phyloP scores from a whole-genome alignment of 1,140 invertebrate species.

The Drosophila sturtevanti region DNA sequence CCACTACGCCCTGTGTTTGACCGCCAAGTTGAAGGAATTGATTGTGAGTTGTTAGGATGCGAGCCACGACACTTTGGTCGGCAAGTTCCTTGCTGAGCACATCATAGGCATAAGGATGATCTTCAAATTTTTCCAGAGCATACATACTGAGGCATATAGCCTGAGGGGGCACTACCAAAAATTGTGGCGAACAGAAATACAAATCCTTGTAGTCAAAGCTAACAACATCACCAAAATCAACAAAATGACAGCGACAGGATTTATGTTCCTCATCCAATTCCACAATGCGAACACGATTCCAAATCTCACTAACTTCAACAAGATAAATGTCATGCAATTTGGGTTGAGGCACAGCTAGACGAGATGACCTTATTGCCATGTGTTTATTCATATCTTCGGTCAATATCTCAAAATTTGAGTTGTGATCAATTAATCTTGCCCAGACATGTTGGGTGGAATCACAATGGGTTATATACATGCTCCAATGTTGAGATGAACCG shows the following conservation, averaged over 20 bases:
- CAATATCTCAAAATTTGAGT: conserved; percentile 59
- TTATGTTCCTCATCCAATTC: conserved; percentile 48
- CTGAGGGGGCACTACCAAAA: conserved; percentile 68
- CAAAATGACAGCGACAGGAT: conserved; percentile 69
- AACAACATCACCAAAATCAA: conserved; percentile 77
- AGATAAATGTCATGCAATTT: conserved; percentile 57
- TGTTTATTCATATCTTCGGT: conserved; percentile 60
- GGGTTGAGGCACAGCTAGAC: conserved; percentile 14
- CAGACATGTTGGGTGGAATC: conserved; percentile 73
- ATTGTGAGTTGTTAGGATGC: conserved; percentile 64
- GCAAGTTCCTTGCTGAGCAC: conserved; percentile 55
- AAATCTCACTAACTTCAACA: conserved; percentile 65
- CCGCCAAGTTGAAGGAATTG: conserved; percentile 54
- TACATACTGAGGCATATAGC: conserved; percentile 75
- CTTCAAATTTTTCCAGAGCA: conserved; percentile 79
- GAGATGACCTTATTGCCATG: conserved; percentile 44
- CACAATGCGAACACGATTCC: conserved; percentile 76
- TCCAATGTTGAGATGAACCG: conserved; percentile 56
- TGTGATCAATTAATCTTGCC: conserved; percentile 75
- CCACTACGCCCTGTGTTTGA: conserved; percentile 33
- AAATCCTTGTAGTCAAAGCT: conserved; percentile 53
- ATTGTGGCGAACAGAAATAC: conserved; percentile 54
- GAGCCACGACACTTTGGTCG: conserved; percentile 67
- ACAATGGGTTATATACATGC: conserved; percentile 72
- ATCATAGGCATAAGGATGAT: conserved; percentile 65